phyloP scores from a whole-genome alignment of 2,797 vertebrate genomes.

The Philypnodon macrostomus region DNA sequence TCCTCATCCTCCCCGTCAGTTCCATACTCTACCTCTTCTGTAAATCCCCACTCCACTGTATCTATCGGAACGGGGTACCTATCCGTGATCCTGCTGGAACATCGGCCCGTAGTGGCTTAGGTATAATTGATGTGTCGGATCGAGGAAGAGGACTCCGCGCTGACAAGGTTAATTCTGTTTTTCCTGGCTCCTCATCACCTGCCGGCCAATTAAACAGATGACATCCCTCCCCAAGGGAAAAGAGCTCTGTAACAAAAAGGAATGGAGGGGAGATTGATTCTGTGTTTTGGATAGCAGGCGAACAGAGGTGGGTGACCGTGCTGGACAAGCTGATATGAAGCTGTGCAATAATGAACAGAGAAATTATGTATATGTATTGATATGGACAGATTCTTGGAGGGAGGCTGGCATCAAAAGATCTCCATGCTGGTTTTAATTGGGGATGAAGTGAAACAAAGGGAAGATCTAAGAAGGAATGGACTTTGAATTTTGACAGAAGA shows the following conservation, averaged over 20 bases:
- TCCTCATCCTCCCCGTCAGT: conserved; percentile 29
- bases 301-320: background rate
- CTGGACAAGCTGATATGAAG: conserved; percentile 1
- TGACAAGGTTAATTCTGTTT: conserved; percentile 80
- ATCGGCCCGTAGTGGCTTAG: conserved; percentile 52
- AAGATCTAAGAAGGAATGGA: conserved; percentile 37
- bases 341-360: conserved; percentile 23
- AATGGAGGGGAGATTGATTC: conserved; percentile 5
- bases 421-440: conserved; percentile 26
- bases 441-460: conserved; percentile 30
- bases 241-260: conserved; percentile 11
- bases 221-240: conserved; percentile 36
- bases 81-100: conserved; percentile 56
- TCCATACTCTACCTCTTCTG: conserved; percentile 7
- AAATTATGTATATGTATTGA: conserved; percentile 31
- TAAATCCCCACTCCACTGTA: conserved; percentile 42
- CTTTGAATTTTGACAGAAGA: background rate
- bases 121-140: conserved; percentile 71
- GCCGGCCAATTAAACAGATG: conserved; percentile 69
- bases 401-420: conserved; percentile 27
- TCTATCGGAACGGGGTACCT: conserved; percentile 27
- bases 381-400: conserved; percentile 41
- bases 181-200: conserved; percentile 63
- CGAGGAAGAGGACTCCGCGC: conserved; percentile 43
- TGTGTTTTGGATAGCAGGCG: conserved; percentile 1